phyloP scores from a whole-genome alignment of 2,113 vertebrate genomes.

The Epinephelus moara region DNA sequence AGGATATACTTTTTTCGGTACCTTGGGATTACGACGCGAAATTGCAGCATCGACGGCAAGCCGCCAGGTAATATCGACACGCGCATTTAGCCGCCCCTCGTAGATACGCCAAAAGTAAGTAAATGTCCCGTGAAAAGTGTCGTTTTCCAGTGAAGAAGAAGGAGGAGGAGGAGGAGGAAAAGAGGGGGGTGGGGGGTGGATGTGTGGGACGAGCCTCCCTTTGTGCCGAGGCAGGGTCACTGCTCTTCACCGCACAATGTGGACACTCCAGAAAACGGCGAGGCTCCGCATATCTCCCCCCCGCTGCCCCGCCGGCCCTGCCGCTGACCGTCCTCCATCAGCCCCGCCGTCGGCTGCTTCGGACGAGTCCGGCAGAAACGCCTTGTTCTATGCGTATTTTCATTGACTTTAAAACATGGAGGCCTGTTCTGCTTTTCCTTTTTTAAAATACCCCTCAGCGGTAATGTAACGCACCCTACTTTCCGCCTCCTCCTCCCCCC shows the following conservation, averaged over 20 bases:
- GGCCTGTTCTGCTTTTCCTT: slow-evolving; percentile 58
- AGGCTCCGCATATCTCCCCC: slow-evolving; percentile 48
- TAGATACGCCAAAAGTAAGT: slow-evolving; percentile 72
- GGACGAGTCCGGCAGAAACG: slow-evolving; percentile 56
- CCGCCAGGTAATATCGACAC: slow-evolving; percentile 77
- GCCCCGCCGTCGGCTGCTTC: slow-evolving; percentile 20
- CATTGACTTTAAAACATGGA: slow-evolving; percentile 62
- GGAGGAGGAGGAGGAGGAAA: slow-evolving; percentile 28
- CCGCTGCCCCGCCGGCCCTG: slow-evolving; percentile 32
- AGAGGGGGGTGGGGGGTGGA: slow-evolving; percentile 21
- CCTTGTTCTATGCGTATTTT: slow-evolving; percentile 62
- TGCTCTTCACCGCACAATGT: slow-evolving; percentile 65
- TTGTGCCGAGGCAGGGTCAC: slow-evolving; percentile 82
- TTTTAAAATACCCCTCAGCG: slow-evolving; percentile 29
- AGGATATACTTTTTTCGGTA: slow-evolving; percentile 72
- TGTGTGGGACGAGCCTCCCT: slow-evolving; percentile 83
- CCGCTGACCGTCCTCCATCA: slow-evolving; percentile 52
- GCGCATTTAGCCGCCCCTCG: slow-evolving; percentile 27
- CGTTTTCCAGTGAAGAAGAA: slow-evolving; percentile 65
- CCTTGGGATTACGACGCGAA: slow-evolving; percentile 77
- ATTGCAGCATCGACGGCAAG: slow-evolving; percentile 80
- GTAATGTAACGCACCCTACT: slow-evolving; percentile 44
- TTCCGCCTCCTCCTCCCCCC: slow-evolving; percentile 32
- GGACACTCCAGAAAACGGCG: slow-evolving; percentile 70
- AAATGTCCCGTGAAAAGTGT: slow-evolving; percentile 83